Conservation (phyloP, 2,113 vertebrate genomes). For the Motacilla tschutschensis region DNA sequence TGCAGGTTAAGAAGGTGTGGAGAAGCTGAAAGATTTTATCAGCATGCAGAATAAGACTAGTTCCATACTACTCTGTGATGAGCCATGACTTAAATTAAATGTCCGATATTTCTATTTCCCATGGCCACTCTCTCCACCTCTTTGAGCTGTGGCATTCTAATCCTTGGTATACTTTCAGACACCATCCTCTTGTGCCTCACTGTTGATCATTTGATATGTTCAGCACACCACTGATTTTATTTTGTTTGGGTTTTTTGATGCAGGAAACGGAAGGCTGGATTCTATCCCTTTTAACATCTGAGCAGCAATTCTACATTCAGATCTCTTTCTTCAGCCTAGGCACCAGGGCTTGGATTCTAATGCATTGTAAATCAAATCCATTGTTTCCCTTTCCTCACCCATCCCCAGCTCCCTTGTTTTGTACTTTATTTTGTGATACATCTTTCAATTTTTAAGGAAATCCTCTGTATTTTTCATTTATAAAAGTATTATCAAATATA, state of each 20-base stretch:
- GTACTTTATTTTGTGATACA: conserved; percentile 65
- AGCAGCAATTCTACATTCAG: conserved; percentile 34
- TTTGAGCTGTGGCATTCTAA: not conserved
- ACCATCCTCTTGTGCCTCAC: not conserved
- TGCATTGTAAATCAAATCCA: conserved; percentile 60
- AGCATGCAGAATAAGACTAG: not conserved
- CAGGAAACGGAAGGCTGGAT: conserved; percentile 90
- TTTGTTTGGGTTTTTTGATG: conserved; percentile 35
- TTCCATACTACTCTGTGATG: not conserved
- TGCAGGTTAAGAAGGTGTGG: not conserved
- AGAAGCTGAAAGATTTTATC: not conserved
- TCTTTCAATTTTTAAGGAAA: conserved; percentile 67
- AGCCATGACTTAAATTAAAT: not conserved
- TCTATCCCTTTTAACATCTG: conserved; percentile 81
- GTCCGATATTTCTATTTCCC: not conserved
- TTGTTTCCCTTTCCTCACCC: conserved; percentile 1
- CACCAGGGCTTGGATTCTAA: conserved; percentile 44
- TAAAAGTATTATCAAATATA: conserved; percentile 72
- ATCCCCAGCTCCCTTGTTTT: conserved; percentile 10
- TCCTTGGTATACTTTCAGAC: not conserved
- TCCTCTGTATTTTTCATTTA: conserved; percentile 75
- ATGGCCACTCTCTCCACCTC: not conserved
- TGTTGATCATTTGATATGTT: not conserved
- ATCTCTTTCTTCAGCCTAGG: conserved; percentile 53
- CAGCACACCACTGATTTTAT: not conserved